Evolutionary conservation across 1,140 invertebrate species (phyloP), one percentile per base, ranked within the genome.

Genomic region (Drosophila subpulchrella): DNA sequence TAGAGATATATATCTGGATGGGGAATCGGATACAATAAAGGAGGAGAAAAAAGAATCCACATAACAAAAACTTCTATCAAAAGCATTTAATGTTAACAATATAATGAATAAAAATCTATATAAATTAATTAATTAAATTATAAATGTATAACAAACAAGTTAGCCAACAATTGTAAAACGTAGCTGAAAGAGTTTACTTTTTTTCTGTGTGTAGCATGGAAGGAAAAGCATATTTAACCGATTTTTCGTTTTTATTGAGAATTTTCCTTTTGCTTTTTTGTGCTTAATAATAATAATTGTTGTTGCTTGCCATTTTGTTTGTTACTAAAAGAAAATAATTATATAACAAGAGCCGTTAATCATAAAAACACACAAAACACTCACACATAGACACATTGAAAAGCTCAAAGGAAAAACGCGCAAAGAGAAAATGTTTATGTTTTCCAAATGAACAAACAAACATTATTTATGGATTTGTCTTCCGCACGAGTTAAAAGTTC

Each of bases 51-150:
- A 59, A 41, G 15, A 62, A 62, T 62, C 59, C 51, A 63, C 46
- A 41, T 47, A 63, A 63, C 58, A 78, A 63, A 78, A 70, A 70
- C 62, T 70, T 78, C 63, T 83, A 83, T 75, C 59, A 72, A 83
- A 61, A 83, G 79, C 80, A 82, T 82, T 75, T 78, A 78, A 83
- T 82, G 75, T 78, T 82, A 83, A 63, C 63, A 76, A 50, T 48
- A 65, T 66, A 44, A 38, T 57, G 73, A 60, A 75, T 74, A 68
- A 51, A 68, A 83, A 67, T 61, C 32, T 62, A 62, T 56, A 56
- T 56, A 66, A 65, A 63, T 41, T 47, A 59, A 51, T 44, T 55
- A 62, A 65, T 59, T 46, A 51, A 50, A 53, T 58, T 51, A 58
- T 38, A 61, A 59, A 62, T 36, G 62, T 44, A 58, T 57, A 75